These are phyloP conservation scores for Drosophila mimica DNA, from an alignment of 2,888 invertebrate genomes.

Conservation along the genomic window DNA sequence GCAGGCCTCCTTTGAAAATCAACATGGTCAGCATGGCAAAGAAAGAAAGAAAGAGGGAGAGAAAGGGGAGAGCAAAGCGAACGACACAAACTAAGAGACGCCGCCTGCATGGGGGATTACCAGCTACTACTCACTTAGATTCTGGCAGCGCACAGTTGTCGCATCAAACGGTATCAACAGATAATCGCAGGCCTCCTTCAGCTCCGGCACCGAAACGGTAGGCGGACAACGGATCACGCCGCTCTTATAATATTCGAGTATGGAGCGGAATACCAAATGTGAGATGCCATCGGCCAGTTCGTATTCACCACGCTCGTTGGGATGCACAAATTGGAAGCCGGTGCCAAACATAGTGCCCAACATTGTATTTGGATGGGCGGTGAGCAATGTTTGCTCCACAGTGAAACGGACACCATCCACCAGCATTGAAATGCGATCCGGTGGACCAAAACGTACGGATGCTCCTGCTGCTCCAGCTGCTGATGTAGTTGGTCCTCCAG, in stretches of 20 bases:
- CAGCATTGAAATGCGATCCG: slow-evolving; percentile 94
- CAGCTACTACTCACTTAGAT: slow-evolving; percentile 90
- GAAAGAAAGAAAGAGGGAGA: slow-evolving; percentile 30
- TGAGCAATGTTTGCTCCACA: slow-evolving; percentile 96
- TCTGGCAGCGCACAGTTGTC: slow-evolving; percentile 97
- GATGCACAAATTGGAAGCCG: slow-evolving; percentile 95
- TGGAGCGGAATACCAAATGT: slow-evolving; percentile 96
- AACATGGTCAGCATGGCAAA: slow-evolving; percentile 59
- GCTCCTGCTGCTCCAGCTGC: slow-evolving; percentile 16
- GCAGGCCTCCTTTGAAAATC: slow-evolving; percentile 89
- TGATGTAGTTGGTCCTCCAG: slow-evolving; percentile 20
- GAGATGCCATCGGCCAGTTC: slow-evolving; percentile 99
- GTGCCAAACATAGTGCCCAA: slow-evolving; percentile 99
- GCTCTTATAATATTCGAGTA: slow-evolving; percentile 96
- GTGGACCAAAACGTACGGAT: slow-evolving; percentile 64
- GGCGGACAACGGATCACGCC: slow-evolving; percentile 97
- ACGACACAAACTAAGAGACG: slow-evolving; percentile 70
- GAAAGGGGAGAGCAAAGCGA: slow-evolving; percentile 50
- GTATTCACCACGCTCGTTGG: slow-evolving; percentile 98
- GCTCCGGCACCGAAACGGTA: slow-evolving; percentile 97
- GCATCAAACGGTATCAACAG: slow-evolving; percentile 99
- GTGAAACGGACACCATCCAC: slow-evolving; percentile 98
- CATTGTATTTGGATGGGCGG: slow-evolving; percentile 99
- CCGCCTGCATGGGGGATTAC: slow-evolving; percentile 33
- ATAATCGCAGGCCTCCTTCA: slow-evolving; percentile 99